Evolutionary conservation across 1,140 invertebrate genomes (phyloP).

Genomic region (Sycobia sp.): DNA sequence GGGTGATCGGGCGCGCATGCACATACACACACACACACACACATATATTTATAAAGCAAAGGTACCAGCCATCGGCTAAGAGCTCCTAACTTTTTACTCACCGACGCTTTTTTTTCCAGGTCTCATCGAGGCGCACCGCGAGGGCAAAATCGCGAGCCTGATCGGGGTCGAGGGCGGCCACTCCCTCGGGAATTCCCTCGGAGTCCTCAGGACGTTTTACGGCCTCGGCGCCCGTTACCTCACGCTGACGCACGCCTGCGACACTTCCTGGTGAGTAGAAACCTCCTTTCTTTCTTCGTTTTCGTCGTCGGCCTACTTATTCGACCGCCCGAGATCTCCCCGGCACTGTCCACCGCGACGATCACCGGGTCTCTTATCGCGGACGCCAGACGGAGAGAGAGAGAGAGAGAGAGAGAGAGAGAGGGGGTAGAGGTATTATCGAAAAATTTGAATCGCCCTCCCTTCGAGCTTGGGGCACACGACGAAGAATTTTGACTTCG

Average conservation of each 20-base stretch:
- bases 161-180: slow-evolving; percentile 77
- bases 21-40: no score
- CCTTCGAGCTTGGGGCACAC: no score
- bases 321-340: no score
- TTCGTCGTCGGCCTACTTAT: not conserved
- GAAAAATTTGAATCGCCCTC: slow-evolving; percentile 5
- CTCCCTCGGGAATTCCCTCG: slow-evolving; percentile 82
- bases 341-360: no score
- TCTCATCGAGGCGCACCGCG: slow-evolving; percentile 64
- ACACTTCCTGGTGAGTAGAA: slow-evolving; percentile 69
- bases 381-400: not conserved
- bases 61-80: no score
- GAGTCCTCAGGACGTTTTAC: slow-evolving; percentile 82
- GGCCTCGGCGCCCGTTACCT: slow-evolving; percentile 78
- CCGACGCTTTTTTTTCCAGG: no score
- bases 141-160: slow-evolving; percentile 68
- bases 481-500: not conserved
- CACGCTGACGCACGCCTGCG: slow-evolving; percentile 73
- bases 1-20: no score
- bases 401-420: not conserved
- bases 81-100: no score
- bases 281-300: slow-evolving; percentile 7
- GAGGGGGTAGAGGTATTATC: not conserved
- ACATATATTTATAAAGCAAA: no score
- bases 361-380: no score